Base-by-base conservation (phyloP, 2,113 vertebrate species). In the Thunnus thynnus region DNA sequence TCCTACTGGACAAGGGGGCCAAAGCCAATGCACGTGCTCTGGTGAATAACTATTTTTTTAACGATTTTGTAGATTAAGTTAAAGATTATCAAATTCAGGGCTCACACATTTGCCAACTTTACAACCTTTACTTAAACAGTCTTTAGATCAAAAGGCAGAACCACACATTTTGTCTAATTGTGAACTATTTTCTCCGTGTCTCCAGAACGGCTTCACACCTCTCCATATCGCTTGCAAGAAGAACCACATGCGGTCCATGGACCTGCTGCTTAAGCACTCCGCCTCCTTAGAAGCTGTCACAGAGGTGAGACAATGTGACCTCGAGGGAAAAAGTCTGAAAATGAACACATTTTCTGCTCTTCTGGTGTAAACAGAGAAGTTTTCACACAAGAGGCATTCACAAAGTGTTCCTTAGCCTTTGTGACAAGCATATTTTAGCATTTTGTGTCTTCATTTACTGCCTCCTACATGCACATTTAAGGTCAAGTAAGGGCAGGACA, bases 141-240 rank as follows among this genome's bases (percentile, higher is more conserved):
- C 16, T 62, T 18, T 54, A 20, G 48, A 9, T 73, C 30, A 17
- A 18, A 54, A 20, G 17, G 4, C 13, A 52, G 36, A 41, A 6
- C 30, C 12, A 56, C 46, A 17, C 16, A 0, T 65, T 3, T 51
- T 9, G 18, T 44, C 18, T 52, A 22, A 17, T 22, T 66, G 7
- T 65, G 55, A 83, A 16, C 44, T n/a, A 0, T 68, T 69, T 27
- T 13, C 14, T 30, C 58, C 72, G 10, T 84, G 46, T 60, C 69
- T 88, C 69, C 89, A 99, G 98, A 99, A 99, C 2, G 98, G 98
- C 83, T 99, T 99, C 86, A 99, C 98, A 0, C 98, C 98, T 16
- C 95, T 99, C 48, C 98, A 99, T 64, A 99, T 99, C 0, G 98
- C 98, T 89, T 99, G 98, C 89, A 99, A 99, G 95, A 99, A 99